Conservation (phyloP, 2,113 vertebrate genomes). For the Bettongia penicillata region DNA sequence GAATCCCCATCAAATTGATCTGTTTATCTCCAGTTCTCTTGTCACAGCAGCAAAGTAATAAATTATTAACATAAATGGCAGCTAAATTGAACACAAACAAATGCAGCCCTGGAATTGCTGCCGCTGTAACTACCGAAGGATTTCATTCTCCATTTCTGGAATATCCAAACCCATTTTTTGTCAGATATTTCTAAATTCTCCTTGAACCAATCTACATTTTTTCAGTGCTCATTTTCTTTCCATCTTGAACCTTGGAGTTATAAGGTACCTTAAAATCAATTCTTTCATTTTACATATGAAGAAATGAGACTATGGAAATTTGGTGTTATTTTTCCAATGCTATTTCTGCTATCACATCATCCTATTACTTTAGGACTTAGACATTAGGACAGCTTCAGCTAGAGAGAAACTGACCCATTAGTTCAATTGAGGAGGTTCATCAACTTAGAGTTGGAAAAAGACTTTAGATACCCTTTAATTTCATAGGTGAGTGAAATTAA, state of each 20-base stretch:
- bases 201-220: background rate
- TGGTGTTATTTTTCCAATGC: background rate
- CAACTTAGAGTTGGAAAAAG: background rate
- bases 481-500: background rate
- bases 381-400: background rate
- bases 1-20: conserved; percentile 36
- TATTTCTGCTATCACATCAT: background rate
- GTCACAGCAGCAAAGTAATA: conserved; percentile 25
- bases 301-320: background rate
- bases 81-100: conserved; percentile 51
- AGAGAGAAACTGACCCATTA: background rate
- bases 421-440: background rate
- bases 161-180: background rate
- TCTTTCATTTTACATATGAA: background rate
- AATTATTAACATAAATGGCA: conserved; percentile 45
- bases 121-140: background rate
- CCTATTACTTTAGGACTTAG: background rate
- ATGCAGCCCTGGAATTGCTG: background rate
- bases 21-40: conserved; percentile 45
- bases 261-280: background rate
- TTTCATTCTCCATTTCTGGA: conserved; percentile 23
- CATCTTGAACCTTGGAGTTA: background rate
- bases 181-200: conserved; percentile 4
- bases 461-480: background rate
- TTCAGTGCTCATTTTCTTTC: background rate